Base-by-base conservation (phyloP, 1,140 invertebrate genomes). In the Capitella teleta region DNA sequence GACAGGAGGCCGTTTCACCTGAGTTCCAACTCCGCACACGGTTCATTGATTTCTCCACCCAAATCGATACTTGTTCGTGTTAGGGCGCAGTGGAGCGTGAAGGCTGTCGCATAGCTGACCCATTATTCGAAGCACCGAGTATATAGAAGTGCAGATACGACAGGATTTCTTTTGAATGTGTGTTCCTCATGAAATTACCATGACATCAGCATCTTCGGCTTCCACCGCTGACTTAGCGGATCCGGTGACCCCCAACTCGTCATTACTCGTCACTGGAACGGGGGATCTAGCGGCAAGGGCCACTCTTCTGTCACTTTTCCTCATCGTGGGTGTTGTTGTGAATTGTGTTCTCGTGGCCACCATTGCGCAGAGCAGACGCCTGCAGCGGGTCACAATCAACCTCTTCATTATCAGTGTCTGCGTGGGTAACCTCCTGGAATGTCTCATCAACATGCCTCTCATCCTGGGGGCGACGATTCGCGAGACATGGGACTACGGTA, bases 381-480 rank as follows among this genome's bases (percentile, higher is more conserved):
- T 57, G 5, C 49, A 59, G 10, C 47, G 47, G 12, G 49, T 40
- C 23, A 45, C 56, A 5, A 53, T 66, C 24, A 61, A 63, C 47
- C 34, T 66, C n/a, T 43, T 61, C 26, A 55, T 64, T 16, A 45
- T 65, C 12, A 63, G 64, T 50, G 25, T 64, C 41, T 60, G 61
- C 3, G 49, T 61, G 0, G 50, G 60, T 25, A 61, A 65, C 32
- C 44, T 66, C 1, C 43, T 57, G 8, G 61, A 67, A 43, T 60
- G 61, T 52, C 14, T 60, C 3, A 36, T 63, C n/a, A 67, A 68
- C 53, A 66, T 68, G 51, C 66, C 74, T 49, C 61, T 75, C 56
- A 70, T 74, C 6, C 62, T 74, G 12, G 72, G 70, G 18, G 61
- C 68, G 5, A 73, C 63, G 6, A 68, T 60, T 19, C 45, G 54